A percentile compares a stretch with the other conserved stretches of the same genome.
These are phyloP conservation scores for Toxotes jaculatrix DNA, from an alignment of 2,113 vertebrate species.

Conservation along the genomic window DNA sequence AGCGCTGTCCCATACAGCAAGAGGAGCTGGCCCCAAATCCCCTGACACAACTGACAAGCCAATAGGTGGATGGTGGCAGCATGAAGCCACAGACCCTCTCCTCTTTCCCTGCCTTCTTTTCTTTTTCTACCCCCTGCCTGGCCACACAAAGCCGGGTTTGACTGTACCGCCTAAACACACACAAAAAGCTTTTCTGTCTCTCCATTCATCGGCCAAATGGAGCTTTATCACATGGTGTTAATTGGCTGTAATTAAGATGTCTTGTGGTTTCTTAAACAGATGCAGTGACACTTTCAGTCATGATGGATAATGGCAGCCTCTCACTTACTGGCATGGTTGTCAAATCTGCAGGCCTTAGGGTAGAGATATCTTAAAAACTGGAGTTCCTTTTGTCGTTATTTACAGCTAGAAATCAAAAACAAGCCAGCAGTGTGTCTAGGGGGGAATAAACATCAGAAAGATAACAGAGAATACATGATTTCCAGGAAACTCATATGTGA, in stretches of 20 bases:
- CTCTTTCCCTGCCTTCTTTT: slow-evolving; percentile 24
- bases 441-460: neutral
- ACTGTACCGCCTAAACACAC: slow-evolving; percentile 50
- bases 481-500: neutral
- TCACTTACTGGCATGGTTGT: slow-evolving; percentile 13
- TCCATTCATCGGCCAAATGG: slow-evolving; percentile 57
- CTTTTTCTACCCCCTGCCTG: slow-evolving; percentile 31
- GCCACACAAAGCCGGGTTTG: slow-evolving; percentile 61
- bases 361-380: neutral
- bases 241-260: slow-evolving; percentile 71
- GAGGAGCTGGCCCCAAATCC: slow-evolving; percentile 57
- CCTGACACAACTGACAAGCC: slow-evolving; percentile 47
- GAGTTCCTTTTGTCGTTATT: slow-evolving; percentile 7
- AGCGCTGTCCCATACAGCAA: slow-evolving; percentile 40
- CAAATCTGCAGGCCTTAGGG: slow-evolving; percentile 7
- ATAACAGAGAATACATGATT: slow-evolving; percentile 1
- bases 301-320: slow-evolving; percentile 30
- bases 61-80: slow-evolving; percentile 60
- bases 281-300: slow-evolving; percentile 40
- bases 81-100: slow-evolving; percentile 14
- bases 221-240: slow-evolving; percentile 72
- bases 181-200: slow-evolving; percentile 56
- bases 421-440: neutral
- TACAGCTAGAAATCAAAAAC: neutral
- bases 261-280: slow-evolving; percentile 63